Evolutionary conservation across 2,113 vertebrate genomes (phyloP).

Genomic region (Dipodomys stephensi): DNA sequence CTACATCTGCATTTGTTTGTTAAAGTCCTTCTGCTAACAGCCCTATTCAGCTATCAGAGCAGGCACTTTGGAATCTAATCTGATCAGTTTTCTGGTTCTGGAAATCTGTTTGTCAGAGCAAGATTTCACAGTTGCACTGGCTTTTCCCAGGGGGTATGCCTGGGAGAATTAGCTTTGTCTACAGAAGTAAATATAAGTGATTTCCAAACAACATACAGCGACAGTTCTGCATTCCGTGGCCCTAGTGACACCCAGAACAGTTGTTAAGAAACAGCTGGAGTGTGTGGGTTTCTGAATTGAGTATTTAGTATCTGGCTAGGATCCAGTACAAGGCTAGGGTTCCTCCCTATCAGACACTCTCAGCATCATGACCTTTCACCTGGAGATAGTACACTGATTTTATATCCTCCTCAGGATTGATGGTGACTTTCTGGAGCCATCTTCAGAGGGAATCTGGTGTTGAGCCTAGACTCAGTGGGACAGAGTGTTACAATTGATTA

Average conservation of each 20-base stretch:
- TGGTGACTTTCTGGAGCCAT: background rate
- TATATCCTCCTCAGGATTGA: background rate
- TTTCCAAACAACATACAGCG: conserved; percentile 8
- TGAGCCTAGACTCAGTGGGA: background rate
- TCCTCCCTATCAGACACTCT: background rate
- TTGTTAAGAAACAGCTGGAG: conserved; percentile 2
- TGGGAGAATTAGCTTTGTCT: background rate
- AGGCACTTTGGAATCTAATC: conserved; percentile 40
- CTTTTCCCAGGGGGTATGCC: conserved; percentile 22
- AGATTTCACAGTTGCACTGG: background rate
- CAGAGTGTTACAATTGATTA: background rate
- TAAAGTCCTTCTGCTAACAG: background rate
- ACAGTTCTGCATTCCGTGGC: background rate
- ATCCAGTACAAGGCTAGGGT: background rate
- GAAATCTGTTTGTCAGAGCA: conserved; percentile 69
- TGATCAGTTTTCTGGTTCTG: conserved; percentile 31
- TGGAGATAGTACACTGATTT: background rate
- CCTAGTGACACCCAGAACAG: background rate
- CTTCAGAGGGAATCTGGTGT: background rate
- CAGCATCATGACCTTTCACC: background rate
- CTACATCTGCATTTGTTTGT: background rate
- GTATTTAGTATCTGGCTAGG: background rate
- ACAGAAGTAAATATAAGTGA: background rate
- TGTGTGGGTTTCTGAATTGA: background rate
- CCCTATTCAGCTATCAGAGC: background rate